Percentiles rank a stretch among this genome's conserved stretches.
These are phyloP conservation scores for Pyrocoelia pectoralis DNA, from an alignment of 2,888 invertebrate species.

Conservation along the genomic window DNA sequence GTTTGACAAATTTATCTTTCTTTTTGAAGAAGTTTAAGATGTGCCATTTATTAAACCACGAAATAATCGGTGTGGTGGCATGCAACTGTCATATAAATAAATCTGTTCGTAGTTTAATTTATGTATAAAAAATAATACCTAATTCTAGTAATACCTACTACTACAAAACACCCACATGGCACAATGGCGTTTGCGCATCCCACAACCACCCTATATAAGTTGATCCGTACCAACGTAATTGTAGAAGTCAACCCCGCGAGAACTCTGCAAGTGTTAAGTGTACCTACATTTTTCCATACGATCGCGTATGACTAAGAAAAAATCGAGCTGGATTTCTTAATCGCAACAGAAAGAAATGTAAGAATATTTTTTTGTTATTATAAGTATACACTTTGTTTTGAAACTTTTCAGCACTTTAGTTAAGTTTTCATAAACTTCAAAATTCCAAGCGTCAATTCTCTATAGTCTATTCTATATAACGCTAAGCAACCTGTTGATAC, in stretches of 20 bases:
- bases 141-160: slow-evolving; percentile 7
- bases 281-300: slow-evolving; percentile 10
- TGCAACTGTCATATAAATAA: too few relatives aligned
- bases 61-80: too few relatives aligned
- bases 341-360: not conserved
- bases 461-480: not conserved
- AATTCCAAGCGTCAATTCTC: too few relatives aligned
- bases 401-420: too few relatives aligned
- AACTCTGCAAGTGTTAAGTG: slow-evolving; percentile 23
- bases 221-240: slow-evolving; percentile 36
- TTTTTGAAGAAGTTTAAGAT: not conserved
- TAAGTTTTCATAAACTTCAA: too few relatives aligned
- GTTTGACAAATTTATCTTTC: too few relatives aligned
- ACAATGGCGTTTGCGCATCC: slow-evolving; percentile 37
- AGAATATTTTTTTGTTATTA: not conserved
- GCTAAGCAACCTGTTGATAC: not conserved
- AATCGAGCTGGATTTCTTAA: slow-evolving; percentile 24
- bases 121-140: slow-evolving; percentile 27
- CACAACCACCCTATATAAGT: slow-evolving; percentile 42
- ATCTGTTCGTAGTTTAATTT: slow-evolving; percentile 11
- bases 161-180: slow-evolving; percentile 43
- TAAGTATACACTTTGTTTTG: too few relatives aligned
- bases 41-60: too few relatives aligned
- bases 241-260: slow-evolving; percentile 33
- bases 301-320: slow-evolving; percentile 19